A percentile compares a stretch with the other conserved stretches of the same genome.
Conservation (phyloP, 1,140 invertebrate genomes). For the Zaprionus ornatus region DNA sequence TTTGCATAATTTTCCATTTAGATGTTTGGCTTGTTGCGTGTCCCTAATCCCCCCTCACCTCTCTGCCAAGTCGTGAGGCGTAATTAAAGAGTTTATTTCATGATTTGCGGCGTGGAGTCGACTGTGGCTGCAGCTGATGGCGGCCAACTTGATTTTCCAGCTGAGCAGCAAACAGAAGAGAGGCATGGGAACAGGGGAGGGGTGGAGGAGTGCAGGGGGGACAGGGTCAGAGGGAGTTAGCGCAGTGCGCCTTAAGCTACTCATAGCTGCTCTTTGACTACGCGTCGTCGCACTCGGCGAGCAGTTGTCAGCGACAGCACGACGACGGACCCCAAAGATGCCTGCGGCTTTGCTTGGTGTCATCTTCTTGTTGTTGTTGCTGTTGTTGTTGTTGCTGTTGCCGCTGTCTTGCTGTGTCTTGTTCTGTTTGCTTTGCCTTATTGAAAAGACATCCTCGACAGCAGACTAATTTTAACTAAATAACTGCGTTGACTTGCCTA, state of each 20-base stretch:
- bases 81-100: constrained; percentile 82
- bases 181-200: neutral
- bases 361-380: constrained; percentile 7
- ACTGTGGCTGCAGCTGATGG: constrained; percentile 50
- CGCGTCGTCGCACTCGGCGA: constrained; percentile 44
- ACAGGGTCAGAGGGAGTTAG: neutral
- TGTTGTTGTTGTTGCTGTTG: neutral
- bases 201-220: neutral
- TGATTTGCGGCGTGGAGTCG: constrained; percentile 68
- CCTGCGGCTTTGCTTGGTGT: constrained; percentile 34
- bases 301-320: constrained; percentile 71
- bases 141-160: constrained; percentile 77
- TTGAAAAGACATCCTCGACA: constrained; percentile 77
- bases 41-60: constrained; percentile 26
- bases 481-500: constrained; percentile 76
- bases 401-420: constrained; percentile 22
- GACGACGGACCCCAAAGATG: constrained; percentile 8
- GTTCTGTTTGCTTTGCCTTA: constrained; percentile 48
- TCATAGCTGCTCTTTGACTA: constrained; percentile 64
- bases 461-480: constrained; percentile 77
- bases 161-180: constrained; percentile 34
- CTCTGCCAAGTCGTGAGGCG: constrained; percentile 66
- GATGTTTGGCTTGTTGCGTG: constrained; percentile 64
- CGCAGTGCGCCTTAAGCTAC: constrained; percentile 57
- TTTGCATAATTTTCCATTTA: constrained; percentile 81